phyloP scores from a whole-genome alignment of 1,140 invertebrate species.

The Zaprionus capensis region DNA sequence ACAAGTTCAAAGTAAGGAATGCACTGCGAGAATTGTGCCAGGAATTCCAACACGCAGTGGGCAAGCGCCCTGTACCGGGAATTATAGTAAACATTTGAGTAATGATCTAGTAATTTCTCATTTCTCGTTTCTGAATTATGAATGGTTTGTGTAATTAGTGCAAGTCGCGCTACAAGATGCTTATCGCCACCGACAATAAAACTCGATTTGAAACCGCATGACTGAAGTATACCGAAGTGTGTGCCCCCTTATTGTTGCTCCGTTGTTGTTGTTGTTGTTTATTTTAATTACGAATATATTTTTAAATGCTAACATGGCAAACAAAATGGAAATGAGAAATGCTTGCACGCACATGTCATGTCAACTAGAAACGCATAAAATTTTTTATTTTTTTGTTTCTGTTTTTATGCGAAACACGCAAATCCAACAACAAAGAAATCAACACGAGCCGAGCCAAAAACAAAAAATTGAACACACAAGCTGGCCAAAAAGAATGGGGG shows the following conservation, averaged over 20 bases:
- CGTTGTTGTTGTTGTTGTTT: conserved; percentile 38
- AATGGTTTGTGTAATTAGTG: conserved; percentile 72
- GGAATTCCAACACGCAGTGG: conserved; percentile 27
- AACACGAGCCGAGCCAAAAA: conserved; percentile 50
- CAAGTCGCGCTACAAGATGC: conserved; percentile 61
- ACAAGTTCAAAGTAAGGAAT: not conserved
- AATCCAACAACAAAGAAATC: conserved; percentile 67
- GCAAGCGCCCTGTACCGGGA: not conserved
- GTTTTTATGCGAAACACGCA: conserved; percentile 76
- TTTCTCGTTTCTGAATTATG: conserved; percentile 52
- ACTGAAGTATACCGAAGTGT: conserved; percentile 11
- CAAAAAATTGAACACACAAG: conserved; percentile 45
- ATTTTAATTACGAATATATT: conserved; percentile 78
- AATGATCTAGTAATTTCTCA: conserved; percentile 41
- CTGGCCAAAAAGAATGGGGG: conserved; percentile 51
- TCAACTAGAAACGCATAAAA: conserved; percentile 82
- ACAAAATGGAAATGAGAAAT: conserved; percentile 80
- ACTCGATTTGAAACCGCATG: conserved; percentile 74
- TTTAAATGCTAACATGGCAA: conserved; percentile 80
- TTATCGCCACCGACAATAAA: conserved; percentile 72
- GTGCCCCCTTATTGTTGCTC: conserved; percentile 14
- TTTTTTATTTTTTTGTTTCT: conserved; percentile 24
- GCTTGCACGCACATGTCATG: conserved; percentile 82
- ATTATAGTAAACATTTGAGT: conserved; percentile 30
- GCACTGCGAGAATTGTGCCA: conserved; percentile 4